phyloP scores from a whole-genome alignment of 2,797 vertebrate species.

The Ispidina picta region DNA sequence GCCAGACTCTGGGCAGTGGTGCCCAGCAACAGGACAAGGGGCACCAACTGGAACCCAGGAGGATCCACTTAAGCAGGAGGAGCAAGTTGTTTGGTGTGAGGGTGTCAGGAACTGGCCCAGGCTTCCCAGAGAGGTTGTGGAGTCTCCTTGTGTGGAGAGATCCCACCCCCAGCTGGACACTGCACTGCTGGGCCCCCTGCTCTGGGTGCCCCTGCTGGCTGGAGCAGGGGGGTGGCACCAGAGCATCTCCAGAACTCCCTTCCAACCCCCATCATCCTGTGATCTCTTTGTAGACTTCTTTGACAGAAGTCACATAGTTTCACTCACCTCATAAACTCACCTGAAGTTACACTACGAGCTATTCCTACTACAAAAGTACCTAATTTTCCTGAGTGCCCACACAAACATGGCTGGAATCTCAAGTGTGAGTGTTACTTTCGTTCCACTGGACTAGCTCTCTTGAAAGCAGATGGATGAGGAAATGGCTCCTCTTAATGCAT shows the following conservation, averaged over 20 bases:
- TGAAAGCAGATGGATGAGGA: conserved; percentile 51
- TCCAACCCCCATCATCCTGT: neutral
- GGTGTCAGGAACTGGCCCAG: too few species aligned
- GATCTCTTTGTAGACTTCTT: too few species aligned
- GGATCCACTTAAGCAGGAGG: too few species aligned
- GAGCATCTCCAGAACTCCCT: neutral
- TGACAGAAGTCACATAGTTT: neutral
- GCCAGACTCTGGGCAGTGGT: neutral
- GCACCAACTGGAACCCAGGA: neutral
- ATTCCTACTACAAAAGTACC: conserved; percentile 40
- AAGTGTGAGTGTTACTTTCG: conserved; percentile 31
- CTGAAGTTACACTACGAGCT: neutral
- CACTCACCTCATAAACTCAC: neutral
- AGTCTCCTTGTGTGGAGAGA: neutral
- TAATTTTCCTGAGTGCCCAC: conserved; percentile 6
- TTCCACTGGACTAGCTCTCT: conserved; percentile 58
- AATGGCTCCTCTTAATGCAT: conserved; percentile 9
- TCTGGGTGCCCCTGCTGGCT: neutral
- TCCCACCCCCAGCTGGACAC: neutral
- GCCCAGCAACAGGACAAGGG: neutral
- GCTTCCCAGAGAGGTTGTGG: too few species aligned
- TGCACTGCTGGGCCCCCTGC: neutral
- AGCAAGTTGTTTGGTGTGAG: too few species aligned
- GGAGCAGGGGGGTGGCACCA: neutral
- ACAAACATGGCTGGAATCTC: conserved; percentile 58